Conservation (phyloP, 2,113 vertebrate species). For the Gymnobelideus leadbeateri region DNA sequence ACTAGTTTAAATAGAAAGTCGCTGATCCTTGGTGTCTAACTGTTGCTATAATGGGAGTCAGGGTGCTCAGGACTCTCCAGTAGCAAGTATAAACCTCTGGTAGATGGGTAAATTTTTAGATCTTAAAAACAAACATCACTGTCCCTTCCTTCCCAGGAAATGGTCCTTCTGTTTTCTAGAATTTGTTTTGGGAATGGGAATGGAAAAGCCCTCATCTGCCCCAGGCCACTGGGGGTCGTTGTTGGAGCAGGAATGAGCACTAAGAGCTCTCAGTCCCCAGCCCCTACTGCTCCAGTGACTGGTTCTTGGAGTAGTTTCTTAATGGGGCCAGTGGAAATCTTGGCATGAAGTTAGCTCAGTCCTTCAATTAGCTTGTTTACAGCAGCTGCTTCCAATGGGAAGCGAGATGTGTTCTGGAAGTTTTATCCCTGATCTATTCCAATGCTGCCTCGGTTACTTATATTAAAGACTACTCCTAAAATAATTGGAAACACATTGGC, state of each 20-base stretch:
- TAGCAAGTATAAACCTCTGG: not conserved
- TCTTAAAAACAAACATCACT: not conserved
- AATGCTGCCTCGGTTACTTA: constrained; percentile 43
- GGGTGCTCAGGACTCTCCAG: not conserved
- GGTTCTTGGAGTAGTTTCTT: not conserved
- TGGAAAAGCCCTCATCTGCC: constrained; percentile 5
- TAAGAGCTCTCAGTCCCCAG: not conserved
- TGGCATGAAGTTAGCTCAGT: not conserved
- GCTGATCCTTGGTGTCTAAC: not conserved
- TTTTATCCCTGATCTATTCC: constrained; percentile 6
- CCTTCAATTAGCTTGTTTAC: constrained; percentile 14
- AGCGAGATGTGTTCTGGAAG: constrained; percentile 24
- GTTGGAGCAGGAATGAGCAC: constrained; percentile 7
- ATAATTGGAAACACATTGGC: constrained; percentile 23
- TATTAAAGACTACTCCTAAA: constrained; percentile 25
- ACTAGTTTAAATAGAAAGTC: not conserved
- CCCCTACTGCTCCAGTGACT: not conserved
- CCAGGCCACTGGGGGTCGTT: constrained; percentile 10
- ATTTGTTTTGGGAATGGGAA: not conserved
- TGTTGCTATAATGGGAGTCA: not conserved
- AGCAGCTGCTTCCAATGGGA: not conserved
- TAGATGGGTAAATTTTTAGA: not conserved
- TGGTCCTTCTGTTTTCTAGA: not conserved
- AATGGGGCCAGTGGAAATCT: constrained; percentile 29
- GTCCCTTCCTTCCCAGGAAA: not conserved